A percentile compares a stretch with the other conserved stretches of the same genome.
phyloP scores from a whole-genome alignment of 2,888 invertebrate genomes.

The Sinopyrophorus schimmeli region DNA sequence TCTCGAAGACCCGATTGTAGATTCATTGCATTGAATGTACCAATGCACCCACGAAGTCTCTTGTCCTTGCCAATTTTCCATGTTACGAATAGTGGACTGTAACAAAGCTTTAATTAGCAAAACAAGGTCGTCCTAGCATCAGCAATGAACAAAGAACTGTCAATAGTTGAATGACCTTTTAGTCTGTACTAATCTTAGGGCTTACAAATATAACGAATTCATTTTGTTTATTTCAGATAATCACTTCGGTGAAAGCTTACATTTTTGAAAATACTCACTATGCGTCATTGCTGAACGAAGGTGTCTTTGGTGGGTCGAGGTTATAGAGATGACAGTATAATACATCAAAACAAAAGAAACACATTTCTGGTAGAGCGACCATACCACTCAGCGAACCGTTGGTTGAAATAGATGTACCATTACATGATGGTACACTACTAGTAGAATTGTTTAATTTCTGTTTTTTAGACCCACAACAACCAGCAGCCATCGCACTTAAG shows the following conservation, averaged over 20 bases:
- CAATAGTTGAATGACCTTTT: conserved; percentile 48
- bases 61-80: conserved; percentile 98
- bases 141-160: conserved; percentile 39
- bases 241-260: neutral
- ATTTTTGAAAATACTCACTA: conserved; percentile 71
- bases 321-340: conserved; percentile 93
- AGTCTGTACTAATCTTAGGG: conserved; percentile 21
- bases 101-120: conserved; percentile 38
- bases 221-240: no score
- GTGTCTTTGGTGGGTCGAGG: conserved; percentile 87
- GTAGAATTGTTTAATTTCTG: conserved; percentile 78
- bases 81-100: conserved; percentile 96
- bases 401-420: conserved; percentile 44
- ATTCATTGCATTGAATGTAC: conserved; percentile 96
- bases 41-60: conserved; percentile 96
- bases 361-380: conserved; percentile 94
- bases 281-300: conserved; percentile 92
- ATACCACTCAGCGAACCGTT: conserved; percentile 57
- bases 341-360: conserved; percentile 99
- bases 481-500: conserved; percentile 72
- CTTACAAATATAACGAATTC: no score
- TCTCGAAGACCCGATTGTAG: conserved; percentile 93
- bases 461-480: conserved; percentile 91
- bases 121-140: conserved; percentile 26
- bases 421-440: conserved; percentile 49